Percentiles rank a stretch among this genome's conserved stretches.
Conservation (phyloP, 2,797 vertebrate species). For the Hoplostethus mediterraneus region DNA sequence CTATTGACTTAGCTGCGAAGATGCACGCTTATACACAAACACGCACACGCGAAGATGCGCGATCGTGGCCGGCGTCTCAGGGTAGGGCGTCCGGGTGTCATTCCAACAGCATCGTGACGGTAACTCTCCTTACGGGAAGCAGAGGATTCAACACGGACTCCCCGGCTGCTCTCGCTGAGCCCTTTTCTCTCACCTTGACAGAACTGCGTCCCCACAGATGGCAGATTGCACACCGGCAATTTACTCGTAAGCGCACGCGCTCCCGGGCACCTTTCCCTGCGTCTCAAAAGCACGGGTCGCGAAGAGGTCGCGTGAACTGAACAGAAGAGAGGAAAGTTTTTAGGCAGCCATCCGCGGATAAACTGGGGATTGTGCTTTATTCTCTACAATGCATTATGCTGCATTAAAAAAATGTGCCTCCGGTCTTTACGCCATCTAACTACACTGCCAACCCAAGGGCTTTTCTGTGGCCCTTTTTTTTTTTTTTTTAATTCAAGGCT, state of each 20-base stretch:
- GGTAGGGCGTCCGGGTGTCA: neutral
- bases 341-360: neutral
- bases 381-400: constrained; percentile 16
- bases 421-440: constrained; percentile 20
- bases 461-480: constrained; percentile 3
- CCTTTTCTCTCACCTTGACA: constrained; percentile 45
- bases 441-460: constrained; percentile 25
- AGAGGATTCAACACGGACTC: neutral
- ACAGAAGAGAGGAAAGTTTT: neutral
- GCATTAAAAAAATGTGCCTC: constrained; percentile 23
- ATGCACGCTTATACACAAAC: too few relatives aligned
- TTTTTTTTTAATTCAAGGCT: constrained; percentile 17
- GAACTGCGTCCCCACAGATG: constrained; percentile 58
- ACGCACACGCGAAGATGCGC: too few relatives aligned
- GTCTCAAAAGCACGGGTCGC: constrained; percentile 41
- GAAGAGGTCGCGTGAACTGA: constrained; percentile 31
- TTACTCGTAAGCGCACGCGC: constrained; percentile 36
- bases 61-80: too few relatives aligned
- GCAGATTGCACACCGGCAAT: constrained; percentile 48
- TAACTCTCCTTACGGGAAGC: constrained; percentile 13
- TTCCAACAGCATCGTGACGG: neutral
- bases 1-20: neutral
- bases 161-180: constrained; percentile 49
- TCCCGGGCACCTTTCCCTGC: neutral
- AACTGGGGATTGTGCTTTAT: neutral